Evolutionary conservation across 2,113 vertebrate species (phyloP), one percentile per base, ranked within the genome.

Genomic region (Nesogale talazaci): DNA sequence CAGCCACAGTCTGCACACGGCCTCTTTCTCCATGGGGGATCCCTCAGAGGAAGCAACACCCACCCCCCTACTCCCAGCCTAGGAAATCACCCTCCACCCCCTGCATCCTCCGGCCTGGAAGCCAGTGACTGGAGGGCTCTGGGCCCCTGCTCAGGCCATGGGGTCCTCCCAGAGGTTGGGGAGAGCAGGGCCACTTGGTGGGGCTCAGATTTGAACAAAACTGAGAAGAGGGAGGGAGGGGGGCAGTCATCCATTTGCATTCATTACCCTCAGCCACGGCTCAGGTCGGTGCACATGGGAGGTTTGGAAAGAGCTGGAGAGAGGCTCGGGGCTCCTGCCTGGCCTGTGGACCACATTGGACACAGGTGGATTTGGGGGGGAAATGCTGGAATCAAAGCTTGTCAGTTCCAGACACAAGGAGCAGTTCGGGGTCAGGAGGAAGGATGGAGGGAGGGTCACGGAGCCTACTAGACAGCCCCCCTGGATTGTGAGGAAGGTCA

Each of bases 1-100:
- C 92, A 15, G 94, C 96, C 86, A 81, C 92, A 0, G 69, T 84
- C 94, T 97, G 95, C 93, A 95, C 94, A 97, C 94, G 95, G 96
- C 95, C 96, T 97, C 80, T 80, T 95, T 52, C 46, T 52, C 91
- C 94, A 95, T 57, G 56, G 94, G 46, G 95, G 83, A 91, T 80
- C 42, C 36, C 1, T 91, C 23, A 80, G 90, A 69, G 65, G 93
- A 70, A 61, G 86, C 90, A 40, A 79, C 70, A 0, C 46, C 46
- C 46, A 52, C 46, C 10, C 46, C 42, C 10, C 42, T 5, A 38
- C 5, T 23, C 72, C 36, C 27, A 78, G 46, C 36, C 40, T 25
- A 61, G 78, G 78, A 81, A 36, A 74, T 89, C 22, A 0, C 2
- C 40, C 80, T 56, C 15, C 19, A 36, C 12, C 8, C 63, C 56